Evolutionary conservation across 2,113 vertebrate genomes (phyloP).

Genomic region (Cebus imitator): DNA sequence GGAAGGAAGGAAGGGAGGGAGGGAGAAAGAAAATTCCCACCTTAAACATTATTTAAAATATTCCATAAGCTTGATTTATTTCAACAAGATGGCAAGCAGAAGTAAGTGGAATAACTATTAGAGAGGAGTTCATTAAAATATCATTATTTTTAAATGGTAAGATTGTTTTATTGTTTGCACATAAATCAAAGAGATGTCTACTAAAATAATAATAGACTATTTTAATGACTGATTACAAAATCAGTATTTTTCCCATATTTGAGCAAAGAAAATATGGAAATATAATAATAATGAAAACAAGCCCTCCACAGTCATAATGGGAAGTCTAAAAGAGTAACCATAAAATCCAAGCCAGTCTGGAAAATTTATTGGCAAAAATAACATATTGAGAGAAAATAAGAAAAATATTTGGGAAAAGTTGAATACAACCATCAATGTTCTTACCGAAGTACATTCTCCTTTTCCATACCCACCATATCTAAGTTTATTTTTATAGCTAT

Average conservation of each 20-base stretch:
- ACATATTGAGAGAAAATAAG: not conserved
- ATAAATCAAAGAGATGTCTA: not conserved
- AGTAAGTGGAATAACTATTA: not conserved
- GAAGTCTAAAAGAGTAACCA: too few relatives aligned
- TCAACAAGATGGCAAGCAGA: not conserved
- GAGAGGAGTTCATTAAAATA: not conserved
- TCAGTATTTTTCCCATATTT: not conserved
- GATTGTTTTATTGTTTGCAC: too few relatives aligned
- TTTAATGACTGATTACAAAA: not conserved
- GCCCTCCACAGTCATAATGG: not conserved
- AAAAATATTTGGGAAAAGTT: not conserved
- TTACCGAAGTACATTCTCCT: not conserved
- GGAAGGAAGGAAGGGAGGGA: too few relatives aligned
- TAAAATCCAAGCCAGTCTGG: not conserved
- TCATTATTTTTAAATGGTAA: not conserved
- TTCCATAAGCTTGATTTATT: not conserved
- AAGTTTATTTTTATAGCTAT: too few relatives aligned
- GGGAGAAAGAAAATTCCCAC: not conserved
- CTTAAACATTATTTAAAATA: not conserved
- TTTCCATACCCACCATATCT: accelerated
- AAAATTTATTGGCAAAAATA: not conserved
- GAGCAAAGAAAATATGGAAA: not conserved
- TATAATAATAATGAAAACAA: not conserved
- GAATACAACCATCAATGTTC: not conserved
- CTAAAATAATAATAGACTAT: not conserved